Evolutionary conservation across 2,113 vertebrate genomes (phyloP).

Genomic region (Anhinga anhinga): DNA sequence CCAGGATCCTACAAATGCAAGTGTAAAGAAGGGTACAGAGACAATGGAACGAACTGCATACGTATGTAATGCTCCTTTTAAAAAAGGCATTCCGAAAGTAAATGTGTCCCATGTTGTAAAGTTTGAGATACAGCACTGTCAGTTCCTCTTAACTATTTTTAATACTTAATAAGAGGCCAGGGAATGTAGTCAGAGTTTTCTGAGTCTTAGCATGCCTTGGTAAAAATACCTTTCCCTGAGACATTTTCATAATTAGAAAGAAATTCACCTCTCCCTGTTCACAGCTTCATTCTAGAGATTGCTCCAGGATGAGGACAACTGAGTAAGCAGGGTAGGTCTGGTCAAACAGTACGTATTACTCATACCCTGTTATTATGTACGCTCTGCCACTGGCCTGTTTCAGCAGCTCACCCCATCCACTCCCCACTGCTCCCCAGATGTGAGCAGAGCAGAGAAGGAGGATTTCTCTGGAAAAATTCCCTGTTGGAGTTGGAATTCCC

Average conservation of each 20-base stretch:
- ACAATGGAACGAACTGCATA: slow-evolving; percentile 85
- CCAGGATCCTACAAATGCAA: slow-evolving; percentile 94
- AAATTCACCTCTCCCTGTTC: neutral
- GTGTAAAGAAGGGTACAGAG: slow-evolving; percentile 89
- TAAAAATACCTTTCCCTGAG: slow-evolving; percentile 49
- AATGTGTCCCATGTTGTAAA: neutral
- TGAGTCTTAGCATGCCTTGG: neutral
- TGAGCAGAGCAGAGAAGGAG: neutral
- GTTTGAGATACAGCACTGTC: neutral
- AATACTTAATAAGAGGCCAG: neutral
- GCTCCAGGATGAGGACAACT: neutral
- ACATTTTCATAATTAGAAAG: slow-evolving; percentile 46
- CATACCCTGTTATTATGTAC: neutral
- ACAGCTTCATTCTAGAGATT: slow-evolving; percentile 9
- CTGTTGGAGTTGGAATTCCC: neutral
- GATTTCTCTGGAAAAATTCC: neutral
- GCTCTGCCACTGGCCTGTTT: neutral
- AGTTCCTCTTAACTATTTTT: slow-evolving; percentile 22
- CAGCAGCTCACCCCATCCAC: neutral
- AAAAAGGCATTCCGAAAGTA: neutral
- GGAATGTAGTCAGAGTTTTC: neutral
- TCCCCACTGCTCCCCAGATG: neutral
- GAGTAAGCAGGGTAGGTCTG: neutral
- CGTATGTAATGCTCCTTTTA: slow-evolving; percentile 77
- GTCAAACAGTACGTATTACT: neutral